These are phyloP conservation scores for Acronicta alni DNA, from an alignment of 2,888 invertebrate genomes.

Conservation along the genomic window DNA sequence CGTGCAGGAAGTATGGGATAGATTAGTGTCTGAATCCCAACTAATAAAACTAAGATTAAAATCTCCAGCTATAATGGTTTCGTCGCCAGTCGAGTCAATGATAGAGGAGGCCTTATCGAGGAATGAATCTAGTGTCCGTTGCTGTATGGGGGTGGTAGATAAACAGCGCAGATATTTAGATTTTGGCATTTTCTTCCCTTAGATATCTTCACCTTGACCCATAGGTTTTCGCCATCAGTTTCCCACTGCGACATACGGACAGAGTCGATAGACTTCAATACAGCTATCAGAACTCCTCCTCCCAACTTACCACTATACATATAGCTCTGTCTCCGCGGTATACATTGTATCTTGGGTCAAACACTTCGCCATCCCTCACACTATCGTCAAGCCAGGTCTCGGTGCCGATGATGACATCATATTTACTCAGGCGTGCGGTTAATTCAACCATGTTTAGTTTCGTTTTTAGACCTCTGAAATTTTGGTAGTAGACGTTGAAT, in stretches of 20 bases:
- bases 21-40: no score
- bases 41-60: constrained; percentile 5
- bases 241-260: not conserved
- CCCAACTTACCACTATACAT: constrained; percentile 2
- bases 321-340: constrained; percentile 2
- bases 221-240: constrained; percentile 4
- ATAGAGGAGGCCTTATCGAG: not conserved
- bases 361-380: not conserved
- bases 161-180: constrained; percentile 3
- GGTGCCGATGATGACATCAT: constrained; percentile 3
- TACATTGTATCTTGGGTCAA: not conserved
- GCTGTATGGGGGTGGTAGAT: constrained; percentile 8
- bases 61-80: constrained; percentile 5
- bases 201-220: not conserved
- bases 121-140: not conserved
- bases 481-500: constrained; percentile 1
- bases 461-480: constrained; percentile 2
- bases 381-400: not conserved
- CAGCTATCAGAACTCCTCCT: constrained; percentile 11
- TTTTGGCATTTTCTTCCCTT: constrained; percentile 1
- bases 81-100: not conserved
- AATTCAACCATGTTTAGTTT: not conserved
- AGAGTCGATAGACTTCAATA: constrained; percentile 4
- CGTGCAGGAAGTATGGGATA: no score
- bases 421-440: not conserved